Evolutionary conservation across 2,113 vertebrate species (phyloP).

Genomic region (Ancistrus triradiatus): DNA sequence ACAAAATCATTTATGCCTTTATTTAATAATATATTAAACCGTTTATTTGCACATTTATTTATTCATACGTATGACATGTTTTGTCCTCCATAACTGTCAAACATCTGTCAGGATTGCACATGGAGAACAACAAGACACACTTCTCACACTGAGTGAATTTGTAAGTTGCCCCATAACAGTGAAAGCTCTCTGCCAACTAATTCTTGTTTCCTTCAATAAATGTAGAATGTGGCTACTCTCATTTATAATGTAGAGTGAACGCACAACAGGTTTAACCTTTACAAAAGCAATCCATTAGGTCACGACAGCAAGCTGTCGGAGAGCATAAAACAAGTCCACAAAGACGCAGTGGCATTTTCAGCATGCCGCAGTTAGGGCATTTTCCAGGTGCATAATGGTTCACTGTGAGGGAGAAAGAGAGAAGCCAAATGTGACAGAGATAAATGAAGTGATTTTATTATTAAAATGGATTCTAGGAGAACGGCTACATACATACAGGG

Average conservation of each 20-base stretch:
- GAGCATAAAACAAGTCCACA: background rate
- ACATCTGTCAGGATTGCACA: background rate
- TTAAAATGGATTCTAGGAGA: background rate
- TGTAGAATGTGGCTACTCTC: background rate
- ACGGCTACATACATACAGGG: too few relatives aligned
- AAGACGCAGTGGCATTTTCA: background rate
- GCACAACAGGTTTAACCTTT: slow-evolving; percentile 29
- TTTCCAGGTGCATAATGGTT: background rate
- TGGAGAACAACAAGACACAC: background rate
- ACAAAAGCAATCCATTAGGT: slow-evolving; percentile 37
- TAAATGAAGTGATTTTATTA: slow-evolving; percentile 27
- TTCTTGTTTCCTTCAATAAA: background rate
- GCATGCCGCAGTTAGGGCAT: background rate
- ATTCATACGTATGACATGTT: too few relatives aligned
- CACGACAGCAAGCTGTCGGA: background rate
- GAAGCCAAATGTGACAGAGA: slow-evolving; percentile 21
- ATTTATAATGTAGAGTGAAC: slow-evolving; percentile 8
- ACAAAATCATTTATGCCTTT: too few relatives aligned
- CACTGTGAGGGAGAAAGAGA: background rate
- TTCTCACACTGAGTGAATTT: background rate
- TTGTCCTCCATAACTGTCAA: too few relatives aligned
- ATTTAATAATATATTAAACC: too few relatives aligned
- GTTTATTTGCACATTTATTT: too few relatives aligned
- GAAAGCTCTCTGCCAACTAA: background rate
- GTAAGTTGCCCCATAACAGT: background rate